Evolutionary conservation across 2,888 invertebrate species (phyloP).

Genomic region (Plagodis pulveraria): DNA sequence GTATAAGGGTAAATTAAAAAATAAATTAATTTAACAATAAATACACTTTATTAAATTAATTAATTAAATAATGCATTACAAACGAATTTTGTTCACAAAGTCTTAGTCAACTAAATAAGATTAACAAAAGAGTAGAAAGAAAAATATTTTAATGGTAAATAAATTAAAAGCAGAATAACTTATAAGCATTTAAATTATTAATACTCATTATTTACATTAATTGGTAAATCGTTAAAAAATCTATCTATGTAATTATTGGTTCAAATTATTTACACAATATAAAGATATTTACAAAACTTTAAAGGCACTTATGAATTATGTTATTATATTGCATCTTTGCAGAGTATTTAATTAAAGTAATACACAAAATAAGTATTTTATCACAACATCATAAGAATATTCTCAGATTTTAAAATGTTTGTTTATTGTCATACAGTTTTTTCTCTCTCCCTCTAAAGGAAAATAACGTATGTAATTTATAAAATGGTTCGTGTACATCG

Average conservation of each 20-base stretch:
- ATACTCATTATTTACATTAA: constrained; percentile 55
- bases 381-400: constrained; percentile 26
- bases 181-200: constrained; percentile 55
- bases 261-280: constrained; percentile 35
- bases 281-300: constrained; percentile 54
- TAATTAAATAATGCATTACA: constrained; percentile 66
- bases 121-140: constrained; percentile 38
- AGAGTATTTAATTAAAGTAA: constrained; percentile 41
- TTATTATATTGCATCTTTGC: constrained; percentile 51
- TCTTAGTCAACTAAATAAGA: constrained; percentile 25
- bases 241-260: constrained; percentile 23
- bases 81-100: constrained; percentile 40
- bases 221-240: constrained; percentile 48
- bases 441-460: background rate
- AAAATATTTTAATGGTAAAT: constrained; percentile 45
- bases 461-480: background rate
- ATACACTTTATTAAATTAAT: constrained; percentile 76
- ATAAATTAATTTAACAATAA: constrained; percentile 67
- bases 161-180: constrained; percentile 64
- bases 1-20: background rate
- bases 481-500: background rate
- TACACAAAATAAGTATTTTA: constrained; percentile 38
- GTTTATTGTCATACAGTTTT: background rate
- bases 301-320: constrained; percentile 61
- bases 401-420: background rate